phyloP scores from a whole-genome alignment of 1,140 invertebrate genomes.

The Lucilia cuprina region DNA sequence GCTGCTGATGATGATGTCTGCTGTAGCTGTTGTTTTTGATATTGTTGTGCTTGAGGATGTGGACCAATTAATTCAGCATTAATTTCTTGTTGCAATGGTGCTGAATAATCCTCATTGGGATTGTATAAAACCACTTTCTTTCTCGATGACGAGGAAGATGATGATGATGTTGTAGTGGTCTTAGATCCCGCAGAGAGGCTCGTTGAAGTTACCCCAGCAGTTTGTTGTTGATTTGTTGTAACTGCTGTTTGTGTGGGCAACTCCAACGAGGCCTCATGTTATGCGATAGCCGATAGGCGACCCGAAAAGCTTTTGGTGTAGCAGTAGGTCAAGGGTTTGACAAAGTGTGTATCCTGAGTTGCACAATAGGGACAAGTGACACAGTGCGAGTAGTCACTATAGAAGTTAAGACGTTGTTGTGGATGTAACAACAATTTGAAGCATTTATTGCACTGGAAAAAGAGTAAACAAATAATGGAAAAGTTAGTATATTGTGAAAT shows the following conservation, averaged over 20 bases:
- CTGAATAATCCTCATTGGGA: slow-evolving; percentile 58
- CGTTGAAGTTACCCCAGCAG: slow-evolving; percentile 33
- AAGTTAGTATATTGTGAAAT: too few relatives aligned
- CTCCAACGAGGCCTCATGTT: slow-evolving; percentile 77
- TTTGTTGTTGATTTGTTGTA: slow-evolving; percentile 34
- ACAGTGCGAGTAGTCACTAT: slow-evolving; percentile 93
- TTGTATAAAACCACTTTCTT: slow-evolving; percentile 51
- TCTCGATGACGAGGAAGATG: slow-evolving; percentile 36
- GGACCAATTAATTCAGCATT: slow-evolving; percentile 59
- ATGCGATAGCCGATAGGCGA: slow-evolving; percentile 79
- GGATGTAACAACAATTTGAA: slow-evolving; percentile 84
- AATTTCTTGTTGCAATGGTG: slow-evolving; percentile 58
- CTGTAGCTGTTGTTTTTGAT: slow-evolving; percentile 46
- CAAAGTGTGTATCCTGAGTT: slow-evolving; percentile 90
- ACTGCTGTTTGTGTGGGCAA: slow-evolving; percentile 44
- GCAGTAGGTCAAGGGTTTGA: slow-evolving; percentile 84
- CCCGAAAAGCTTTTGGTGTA: slow-evolving; percentile 75
- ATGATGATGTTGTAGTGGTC: slow-evolving; percentile 38
- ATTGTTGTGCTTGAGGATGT: slow-evolving; percentile 59
- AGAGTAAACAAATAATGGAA: slow-evolving; percentile 28
- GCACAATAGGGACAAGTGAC: slow-evolving; percentile 91
- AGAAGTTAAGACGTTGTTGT: slow-evolving; percentile 87
- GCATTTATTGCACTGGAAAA: slow-evolving; percentile 86
- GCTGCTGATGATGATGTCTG: slow-evolving; percentile 41
- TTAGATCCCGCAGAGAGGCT: slow-evolving; percentile 26